phyloP scores from a whole-genome alignment of 1,140 invertebrate genomes.

The Sminthurides bifidus region DNA sequence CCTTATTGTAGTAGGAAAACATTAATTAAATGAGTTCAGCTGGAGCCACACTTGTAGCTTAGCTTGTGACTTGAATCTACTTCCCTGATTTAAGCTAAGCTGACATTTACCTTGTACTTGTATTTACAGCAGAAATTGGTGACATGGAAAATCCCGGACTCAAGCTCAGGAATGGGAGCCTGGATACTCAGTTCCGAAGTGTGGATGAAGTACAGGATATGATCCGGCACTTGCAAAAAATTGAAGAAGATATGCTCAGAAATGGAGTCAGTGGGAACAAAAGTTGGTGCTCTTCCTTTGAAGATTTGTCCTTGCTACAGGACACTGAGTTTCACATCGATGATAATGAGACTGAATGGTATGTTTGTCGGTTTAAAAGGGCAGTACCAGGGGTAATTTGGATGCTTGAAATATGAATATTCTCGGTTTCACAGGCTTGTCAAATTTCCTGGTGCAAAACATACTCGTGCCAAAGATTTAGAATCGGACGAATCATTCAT shows the following conservation, averaged over 20 bases:
- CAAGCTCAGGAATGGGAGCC: not conserved
- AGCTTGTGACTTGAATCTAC: no score
- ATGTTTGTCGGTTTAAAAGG: not conserved
- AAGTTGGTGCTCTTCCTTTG: not conserved
- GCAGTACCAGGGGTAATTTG: not conserved
- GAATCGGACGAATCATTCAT: not conserved
- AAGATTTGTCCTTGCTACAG: conserved; percentile 6
- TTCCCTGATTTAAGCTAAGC: no score
- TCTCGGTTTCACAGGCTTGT: not conserved
- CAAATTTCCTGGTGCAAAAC: not conserved
- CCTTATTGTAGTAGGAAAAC: no score
- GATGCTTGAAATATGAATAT: not conserved
- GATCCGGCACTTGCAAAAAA: conserved; percentile 3
- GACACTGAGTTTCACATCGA: not conserved
- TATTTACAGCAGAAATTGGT: not conserved
- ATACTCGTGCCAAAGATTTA: not conserved
- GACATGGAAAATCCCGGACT: conserved; percentile 4
- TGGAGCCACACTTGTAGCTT: no score
- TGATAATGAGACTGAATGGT: conserved; percentile 4
- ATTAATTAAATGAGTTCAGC: no score
- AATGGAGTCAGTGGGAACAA: not conserved
- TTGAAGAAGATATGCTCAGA: conserved; percentile 4
- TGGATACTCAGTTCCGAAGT: not conserved
- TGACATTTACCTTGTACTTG: no score
- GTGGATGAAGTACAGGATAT: conserved; percentile 11